Conservation (phyloP, 2,113 vertebrate species). For the Meleagris gallopavo region DNA sequence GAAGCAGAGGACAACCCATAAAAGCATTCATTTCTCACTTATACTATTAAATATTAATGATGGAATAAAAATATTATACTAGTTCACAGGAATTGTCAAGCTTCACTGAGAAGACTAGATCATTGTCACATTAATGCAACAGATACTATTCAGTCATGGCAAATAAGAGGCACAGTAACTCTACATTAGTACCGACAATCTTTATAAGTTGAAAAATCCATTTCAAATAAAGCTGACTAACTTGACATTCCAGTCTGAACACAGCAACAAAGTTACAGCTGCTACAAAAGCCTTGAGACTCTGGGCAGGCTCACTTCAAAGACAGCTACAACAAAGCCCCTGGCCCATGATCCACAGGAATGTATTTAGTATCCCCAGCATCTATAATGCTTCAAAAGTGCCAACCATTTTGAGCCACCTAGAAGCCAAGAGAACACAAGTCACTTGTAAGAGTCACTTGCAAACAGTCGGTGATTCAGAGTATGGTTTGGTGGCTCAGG, state of each 20-base stretch:
- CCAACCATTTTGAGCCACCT: background rate
- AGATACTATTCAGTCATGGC: background rate
- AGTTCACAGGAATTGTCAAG: background rate
- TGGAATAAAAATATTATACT: conserved; percentile 1
- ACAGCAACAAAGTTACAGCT: background rate
- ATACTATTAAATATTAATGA: background rate
- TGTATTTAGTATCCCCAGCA: background rate
- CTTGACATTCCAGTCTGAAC: background rate
- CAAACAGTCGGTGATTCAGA: background rate
- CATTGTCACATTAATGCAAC: background rate
- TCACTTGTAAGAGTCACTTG: background rate
- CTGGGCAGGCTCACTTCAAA: background rate
- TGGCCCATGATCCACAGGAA: background rate
- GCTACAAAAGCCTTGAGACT: background rate
- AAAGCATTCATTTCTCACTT: background rate
- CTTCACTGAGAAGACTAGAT: background rate
- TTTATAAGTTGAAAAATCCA: background rate
- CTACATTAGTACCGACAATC: background rate
- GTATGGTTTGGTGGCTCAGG: fast-evolving
- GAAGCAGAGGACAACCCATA: background rate
- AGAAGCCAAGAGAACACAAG: background rate
- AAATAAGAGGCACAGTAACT: background rate
- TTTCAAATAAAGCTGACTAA: background rate
- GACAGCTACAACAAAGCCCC: background rate
- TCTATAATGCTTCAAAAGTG: background rate